These are phyloP conservation scores for Oncorhynchus clarkii DNA, from an alignment of 2,113 vertebrate genomes.

Conservation along the genomic window DNA sequence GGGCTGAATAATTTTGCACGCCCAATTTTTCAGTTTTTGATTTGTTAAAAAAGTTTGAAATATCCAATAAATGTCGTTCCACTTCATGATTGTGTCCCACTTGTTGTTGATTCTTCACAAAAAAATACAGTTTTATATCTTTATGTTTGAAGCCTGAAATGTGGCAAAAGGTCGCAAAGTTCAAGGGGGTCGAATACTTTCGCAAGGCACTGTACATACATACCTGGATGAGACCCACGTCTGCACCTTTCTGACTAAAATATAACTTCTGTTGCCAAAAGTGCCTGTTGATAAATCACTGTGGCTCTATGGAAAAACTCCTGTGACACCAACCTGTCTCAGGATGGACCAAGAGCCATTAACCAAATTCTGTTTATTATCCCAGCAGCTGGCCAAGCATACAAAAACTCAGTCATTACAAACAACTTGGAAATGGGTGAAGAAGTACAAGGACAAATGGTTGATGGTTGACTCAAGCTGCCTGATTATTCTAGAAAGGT, in stretches of 20 bases:
- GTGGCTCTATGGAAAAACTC: background rate
- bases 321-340: background rate
- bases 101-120: too few species aligned
- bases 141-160: too few species aligned
- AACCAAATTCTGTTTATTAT: conserved; percentile 1
- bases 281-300: background rate
- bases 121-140: too few species aligned
- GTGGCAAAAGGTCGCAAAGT: too few species aligned
- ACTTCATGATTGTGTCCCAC: too few species aligned
- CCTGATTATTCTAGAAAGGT: background rate
- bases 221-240: background rate
- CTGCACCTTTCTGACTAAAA: background rate
- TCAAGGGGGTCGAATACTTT: too few species aligned
- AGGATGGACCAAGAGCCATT: background rate
- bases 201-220: too few species aligned
- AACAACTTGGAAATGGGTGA: background rate
- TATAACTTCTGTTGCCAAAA: background rate
- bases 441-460: background rate
- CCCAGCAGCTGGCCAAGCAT: background rate
- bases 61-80: too few species aligned
- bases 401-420: background rate
- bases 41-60: too few species aligned
- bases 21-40: too few species aligned
- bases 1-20: too few species aligned
- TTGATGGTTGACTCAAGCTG: background rate